Base-by-base conservation (phyloP, 2,888 invertebrate species). In the Drosophila conformis region DNA sequence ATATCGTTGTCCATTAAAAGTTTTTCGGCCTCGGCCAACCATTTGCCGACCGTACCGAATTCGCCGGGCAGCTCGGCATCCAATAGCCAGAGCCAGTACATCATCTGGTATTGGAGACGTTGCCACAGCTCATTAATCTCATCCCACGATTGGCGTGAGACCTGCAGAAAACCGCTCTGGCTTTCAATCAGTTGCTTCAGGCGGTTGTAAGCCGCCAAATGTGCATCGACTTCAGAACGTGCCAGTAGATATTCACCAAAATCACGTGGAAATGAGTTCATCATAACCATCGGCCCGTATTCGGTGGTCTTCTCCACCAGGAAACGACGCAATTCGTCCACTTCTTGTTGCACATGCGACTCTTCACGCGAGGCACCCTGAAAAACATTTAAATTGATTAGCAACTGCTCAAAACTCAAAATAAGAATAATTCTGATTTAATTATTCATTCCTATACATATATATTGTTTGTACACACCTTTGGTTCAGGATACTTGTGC, bases 401-500 rank as follows among this genome's bases (percentile, higher is more conserved):
- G 25, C 15, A 53, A 10, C 36, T 36, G 10, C 40, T 10, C 11
- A 40, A n/a, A 40, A 11, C 11, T n/a, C n/a, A 11, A 2, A 42
- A 21, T 21, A 11, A 21, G 40, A 11, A 40, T 42, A 1, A 21
- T 21, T 21, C 2, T 21, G 11, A 21, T 1, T 21, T 2, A 1
- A 21, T 21, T 42, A 42, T 21, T 42, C 4, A 40, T 40, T 40
- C 13, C 21, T 13, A 13, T 13, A 7, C 4, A 46, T 21, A n/a
- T 31, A 25, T 33, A 48, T 18, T 8, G 7, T 21, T 46, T 38
- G 13, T 4, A 75, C 86, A 91, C 77, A 95, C 95, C 94, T 96
- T 96, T 59, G 97, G 97, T 94, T 97, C 97, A 54, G 97, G 97
- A 94, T 97, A 97, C 94, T 98, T 98, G 93, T 99, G 98, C 91